Evolutionary conservation across 2,888 invertebrate species (phyloP).

Genomic region (Orthonevra nobilis): DNA sequence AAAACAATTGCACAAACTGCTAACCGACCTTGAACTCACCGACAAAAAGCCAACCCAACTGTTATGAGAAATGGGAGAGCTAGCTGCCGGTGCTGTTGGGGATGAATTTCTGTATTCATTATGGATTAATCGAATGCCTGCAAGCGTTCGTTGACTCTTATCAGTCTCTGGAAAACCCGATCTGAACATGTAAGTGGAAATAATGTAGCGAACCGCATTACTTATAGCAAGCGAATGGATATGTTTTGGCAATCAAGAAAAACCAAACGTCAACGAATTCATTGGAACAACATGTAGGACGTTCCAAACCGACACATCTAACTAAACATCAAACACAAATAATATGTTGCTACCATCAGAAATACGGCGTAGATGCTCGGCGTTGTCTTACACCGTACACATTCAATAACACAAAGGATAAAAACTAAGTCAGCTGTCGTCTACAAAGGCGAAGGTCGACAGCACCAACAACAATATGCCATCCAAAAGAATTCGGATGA

Average conservation of each 20-base stretch:
- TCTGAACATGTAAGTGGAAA: not conserved
- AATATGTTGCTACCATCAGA: no score
- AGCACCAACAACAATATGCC: not conserved
- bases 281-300: no score
- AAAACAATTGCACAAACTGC: conserved; percentile 23
- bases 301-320: no score
- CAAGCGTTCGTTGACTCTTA: conserved; percentile 10
- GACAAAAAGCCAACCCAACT: conserved; percentile 43
- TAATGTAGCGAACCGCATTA: conserved; percentile 10
- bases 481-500: not conserved
- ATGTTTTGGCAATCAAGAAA: no score
- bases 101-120: conserved; percentile 18
- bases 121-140: not conserved
- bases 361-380: no score
- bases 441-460: no score
- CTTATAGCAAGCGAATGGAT: no score
- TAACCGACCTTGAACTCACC: conserved; percentile 12
- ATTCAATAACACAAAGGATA: no score
- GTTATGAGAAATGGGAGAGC: conserved; percentile 29
- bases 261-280: no score
- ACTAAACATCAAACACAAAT: no score
- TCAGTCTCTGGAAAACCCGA: conserved; percentile 26
- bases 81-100: conserved; percentile 15
- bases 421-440: no score
- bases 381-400: no score